Conservation (phyloP, 2,113 vertebrate genomes). For the Erinaceus europaeus region DNA sequence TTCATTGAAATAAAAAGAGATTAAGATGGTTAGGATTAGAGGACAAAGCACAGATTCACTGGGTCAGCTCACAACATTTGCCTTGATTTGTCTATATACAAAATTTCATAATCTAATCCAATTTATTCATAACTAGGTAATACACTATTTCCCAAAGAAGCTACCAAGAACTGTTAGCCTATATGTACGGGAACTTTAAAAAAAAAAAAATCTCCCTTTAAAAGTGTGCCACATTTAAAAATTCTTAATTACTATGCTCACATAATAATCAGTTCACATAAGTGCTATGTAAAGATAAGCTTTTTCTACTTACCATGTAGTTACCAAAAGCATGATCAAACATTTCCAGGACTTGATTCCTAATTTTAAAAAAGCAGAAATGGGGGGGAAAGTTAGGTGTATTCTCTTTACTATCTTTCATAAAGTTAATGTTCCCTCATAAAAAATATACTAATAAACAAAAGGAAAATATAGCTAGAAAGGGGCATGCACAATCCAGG, state of each 20-base stretch:
- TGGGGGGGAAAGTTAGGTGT: constrained; percentile 36
- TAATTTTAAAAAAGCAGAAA: constrained; percentile 77
- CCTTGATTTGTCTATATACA: background rate
- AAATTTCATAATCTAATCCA: constrained; percentile 10
- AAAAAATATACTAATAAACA: constrained; percentile 18
- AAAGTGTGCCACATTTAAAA: constrained; percentile 34
- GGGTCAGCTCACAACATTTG: background rate
- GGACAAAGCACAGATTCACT: background rate
- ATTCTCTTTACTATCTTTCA: constrained; percentile 7
- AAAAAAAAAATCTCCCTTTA: constrained; percentile 16
- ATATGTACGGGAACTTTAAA: background rate
- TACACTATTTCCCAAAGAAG: background rate
- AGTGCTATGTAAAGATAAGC: background rate
- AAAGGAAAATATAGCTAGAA: constrained; percentile 29
- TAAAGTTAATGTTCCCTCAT: constrained; percentile 36
- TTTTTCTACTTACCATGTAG: constrained; percentile 93
- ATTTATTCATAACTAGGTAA: constrained; percentile 9
- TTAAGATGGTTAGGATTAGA: background rate
- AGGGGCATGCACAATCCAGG: background rate
- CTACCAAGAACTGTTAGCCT: background rate
- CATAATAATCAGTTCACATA: background rate
- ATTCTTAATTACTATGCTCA: background rate
- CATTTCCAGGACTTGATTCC: constrained; percentile 99
- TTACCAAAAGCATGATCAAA: constrained; percentile 99
- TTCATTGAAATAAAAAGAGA: too few relatives aligned